Conservation (phyloP, 2,113 vertebrate genomes). For the Cercocebus atys region DNA sequence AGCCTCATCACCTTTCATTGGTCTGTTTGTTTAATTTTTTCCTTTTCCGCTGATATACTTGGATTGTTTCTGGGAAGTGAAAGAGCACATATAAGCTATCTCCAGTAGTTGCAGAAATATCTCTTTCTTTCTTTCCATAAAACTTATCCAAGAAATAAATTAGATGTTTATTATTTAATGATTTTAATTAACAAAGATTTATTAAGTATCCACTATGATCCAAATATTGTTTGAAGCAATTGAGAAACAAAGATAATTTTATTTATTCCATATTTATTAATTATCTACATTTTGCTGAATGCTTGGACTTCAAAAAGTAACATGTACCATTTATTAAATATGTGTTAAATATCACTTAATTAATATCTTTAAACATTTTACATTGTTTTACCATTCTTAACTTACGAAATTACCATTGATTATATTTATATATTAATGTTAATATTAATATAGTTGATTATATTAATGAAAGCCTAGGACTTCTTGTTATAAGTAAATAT, state of each 20-base stretch:
- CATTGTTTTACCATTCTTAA: background rate
- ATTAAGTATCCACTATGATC: background rate
- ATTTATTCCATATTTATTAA: background rate
- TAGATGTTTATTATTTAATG: background rate
- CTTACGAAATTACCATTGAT: background rate
- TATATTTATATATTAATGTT: background rate
- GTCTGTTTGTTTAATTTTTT: background rate
- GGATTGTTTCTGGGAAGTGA: background rate
- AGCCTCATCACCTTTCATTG: background rate
- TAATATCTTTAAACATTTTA: background rate
- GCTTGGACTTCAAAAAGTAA: background rate
- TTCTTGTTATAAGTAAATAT: background rate
- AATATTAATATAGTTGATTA: background rate
- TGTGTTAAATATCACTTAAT: background rate
- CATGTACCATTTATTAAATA: background rate
- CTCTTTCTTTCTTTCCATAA: background rate
- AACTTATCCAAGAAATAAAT: background rate
- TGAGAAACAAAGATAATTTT: background rate
- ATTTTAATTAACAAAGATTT: background rate
- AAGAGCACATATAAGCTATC: background rate
- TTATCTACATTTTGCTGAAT: background rate
- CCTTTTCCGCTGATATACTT: background rate
- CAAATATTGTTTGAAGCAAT: background rate
- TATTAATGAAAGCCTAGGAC: background rate
- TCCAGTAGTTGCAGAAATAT: background rate